phyloP scores from a whole-genome alignment of 1,140 invertebrate species.

The Paracyclopina nana region DNA sequence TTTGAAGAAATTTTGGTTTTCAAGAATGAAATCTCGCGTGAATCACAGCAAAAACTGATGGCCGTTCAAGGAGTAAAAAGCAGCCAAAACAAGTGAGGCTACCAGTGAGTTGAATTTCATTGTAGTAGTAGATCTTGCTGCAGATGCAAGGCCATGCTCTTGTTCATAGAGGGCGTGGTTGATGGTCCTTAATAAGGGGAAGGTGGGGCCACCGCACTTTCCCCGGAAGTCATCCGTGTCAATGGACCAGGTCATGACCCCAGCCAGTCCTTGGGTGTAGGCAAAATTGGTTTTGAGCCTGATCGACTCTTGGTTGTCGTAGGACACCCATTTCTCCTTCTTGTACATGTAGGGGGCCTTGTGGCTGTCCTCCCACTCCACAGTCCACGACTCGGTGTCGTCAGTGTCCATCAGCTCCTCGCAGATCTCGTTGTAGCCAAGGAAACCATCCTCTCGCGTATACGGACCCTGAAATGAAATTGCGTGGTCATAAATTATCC shows the following conservation, averaged over 20 bases:
- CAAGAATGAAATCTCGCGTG: background rate
- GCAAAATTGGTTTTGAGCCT: constrained; percentile 22
- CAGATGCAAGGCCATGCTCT: background rate
- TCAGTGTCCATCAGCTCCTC: constrained; percentile 18
- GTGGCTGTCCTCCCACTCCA: constrained; percentile 27
- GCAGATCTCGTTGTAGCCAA: constrained; percentile 59
- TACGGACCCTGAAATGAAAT: constrained; percentile 51
- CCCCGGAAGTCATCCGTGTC: constrained; percentile 32
- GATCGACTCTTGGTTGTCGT: constrained; percentile 24
- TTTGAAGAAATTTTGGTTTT: no score
- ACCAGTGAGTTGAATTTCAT: background rate
- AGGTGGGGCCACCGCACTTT: constrained; percentile 28
- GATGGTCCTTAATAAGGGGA: constrained; percentile 36
- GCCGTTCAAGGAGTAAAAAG: background rate
- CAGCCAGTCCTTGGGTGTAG: constrained; percentile 27
- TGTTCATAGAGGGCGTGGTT: constrained; percentile 24
- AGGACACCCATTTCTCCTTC: constrained; percentile 31
- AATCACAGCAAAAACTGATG: background rate
- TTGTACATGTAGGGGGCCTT: constrained; percentile 28
- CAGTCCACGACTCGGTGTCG: constrained; percentile 19
- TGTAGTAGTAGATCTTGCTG: background rate
- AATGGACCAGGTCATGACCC: constrained; percentile 32
- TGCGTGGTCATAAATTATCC: no score
- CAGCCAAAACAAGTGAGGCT: background rate
- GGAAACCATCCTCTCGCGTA: constrained; percentile 56